Percentiles rank a stretch among this genome's conserved stretches.
Conservation (phyloP, 2,797 vertebrate species). For the Macropus fuliginosus region DNA sequence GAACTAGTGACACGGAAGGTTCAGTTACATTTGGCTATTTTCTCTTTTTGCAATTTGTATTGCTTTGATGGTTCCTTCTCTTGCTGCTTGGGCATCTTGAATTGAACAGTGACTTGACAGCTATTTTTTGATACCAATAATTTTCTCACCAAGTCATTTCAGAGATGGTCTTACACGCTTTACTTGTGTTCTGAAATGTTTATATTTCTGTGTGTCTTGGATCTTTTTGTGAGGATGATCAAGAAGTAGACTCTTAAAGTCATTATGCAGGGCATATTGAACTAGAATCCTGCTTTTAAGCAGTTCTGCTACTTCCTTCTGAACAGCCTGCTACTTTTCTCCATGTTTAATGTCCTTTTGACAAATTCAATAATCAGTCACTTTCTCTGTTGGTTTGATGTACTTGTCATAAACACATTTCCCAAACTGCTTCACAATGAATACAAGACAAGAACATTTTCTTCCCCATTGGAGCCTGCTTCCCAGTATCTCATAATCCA, state of each 20-base stretch:
- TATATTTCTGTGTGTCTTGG: conserved; percentile 96
- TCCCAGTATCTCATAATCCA: conserved; percentile 99
- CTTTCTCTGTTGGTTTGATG: conserved; percentile 90
- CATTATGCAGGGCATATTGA: conserved; percentile 93
- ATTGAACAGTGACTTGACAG: conserved; percentile 95
- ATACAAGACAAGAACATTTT: conserved; percentile 93
- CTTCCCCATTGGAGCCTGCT: conserved; percentile 90
- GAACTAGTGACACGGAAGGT: background rate
- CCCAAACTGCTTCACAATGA: conserved; percentile 94
- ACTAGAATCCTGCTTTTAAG: conserved; percentile 91
- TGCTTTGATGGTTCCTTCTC: conserved; percentile 89
- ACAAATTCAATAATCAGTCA: conserved; percentile 95
- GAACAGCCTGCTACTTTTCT: conserved; percentile 89
- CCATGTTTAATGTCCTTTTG: conserved; percentile 88
- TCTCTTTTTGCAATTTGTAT: background rate
- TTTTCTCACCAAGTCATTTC: conserved; percentile 89
- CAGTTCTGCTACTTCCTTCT: conserved; percentile 92
- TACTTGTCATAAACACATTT: conserved; percentile 97
- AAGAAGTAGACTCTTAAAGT: conserved; percentile 93
- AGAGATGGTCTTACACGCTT: conserved; percentile 90
- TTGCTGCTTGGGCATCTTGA: conserved; percentile 95
- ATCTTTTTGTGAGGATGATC: conserved; percentile 95
- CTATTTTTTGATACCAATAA: conserved; percentile 92
- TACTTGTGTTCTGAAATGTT: conserved; percentile 90
- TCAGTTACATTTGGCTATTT: background rate